These are phyloP conservation scores for Megaceryle torquata DNA, from an alignment of 2,113 vertebrate genomes.

Conservation along the genomic window DNA sequence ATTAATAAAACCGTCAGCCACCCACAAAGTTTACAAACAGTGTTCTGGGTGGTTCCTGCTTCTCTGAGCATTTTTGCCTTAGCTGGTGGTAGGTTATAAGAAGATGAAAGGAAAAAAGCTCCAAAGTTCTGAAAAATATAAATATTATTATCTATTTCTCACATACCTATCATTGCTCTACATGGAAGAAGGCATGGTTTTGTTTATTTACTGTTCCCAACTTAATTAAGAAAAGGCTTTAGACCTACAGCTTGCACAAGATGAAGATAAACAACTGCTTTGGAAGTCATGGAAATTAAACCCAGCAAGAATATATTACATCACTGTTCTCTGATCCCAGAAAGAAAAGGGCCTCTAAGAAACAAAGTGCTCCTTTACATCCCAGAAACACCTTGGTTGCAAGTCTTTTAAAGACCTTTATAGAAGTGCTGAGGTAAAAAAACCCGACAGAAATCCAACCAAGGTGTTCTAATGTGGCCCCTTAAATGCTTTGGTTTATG, in stretches of 20 bases:
- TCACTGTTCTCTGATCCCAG: background rate
- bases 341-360: background rate
- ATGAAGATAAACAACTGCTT: background rate
- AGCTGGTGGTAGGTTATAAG: background rate
- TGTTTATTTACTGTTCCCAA: slow-evolving; percentile 31
- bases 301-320: background rate
- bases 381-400: background rate
- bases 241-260: background rate
- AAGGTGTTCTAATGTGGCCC: too few species aligned
- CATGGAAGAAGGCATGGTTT: background rate
- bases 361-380: background rate
- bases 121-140: background rate
- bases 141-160: slow-evolving; percentile 18
- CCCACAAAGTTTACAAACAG: background rate
- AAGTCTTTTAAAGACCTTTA: background rate
- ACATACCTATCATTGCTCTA: background rate
- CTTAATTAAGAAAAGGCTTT: slow-evolving; percentile 20
- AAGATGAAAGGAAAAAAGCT: background rate
- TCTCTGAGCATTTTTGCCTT: background rate
- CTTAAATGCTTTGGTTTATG: background rate
- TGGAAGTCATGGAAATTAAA: background rate
- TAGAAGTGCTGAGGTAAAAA: background rate
- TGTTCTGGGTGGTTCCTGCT: background rate
- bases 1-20: background rate
- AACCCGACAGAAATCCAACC: background rate